Evolutionary conservation across 2,888 invertebrate genomes (phyloP).

Genomic region (Thelaira solivaga): DNA sequence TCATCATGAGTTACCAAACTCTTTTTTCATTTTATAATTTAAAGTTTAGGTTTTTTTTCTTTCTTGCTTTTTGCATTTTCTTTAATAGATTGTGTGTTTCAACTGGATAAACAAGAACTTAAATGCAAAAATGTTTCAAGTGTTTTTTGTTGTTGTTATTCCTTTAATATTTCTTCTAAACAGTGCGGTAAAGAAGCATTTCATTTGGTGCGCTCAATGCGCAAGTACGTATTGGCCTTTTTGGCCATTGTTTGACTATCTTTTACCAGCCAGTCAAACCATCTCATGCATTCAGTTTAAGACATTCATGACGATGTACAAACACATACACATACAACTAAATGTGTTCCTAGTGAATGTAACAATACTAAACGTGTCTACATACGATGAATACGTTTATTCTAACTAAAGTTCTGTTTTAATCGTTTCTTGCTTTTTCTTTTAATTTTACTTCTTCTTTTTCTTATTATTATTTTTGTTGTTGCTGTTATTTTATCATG

Average conservation of each 20-base stretch:
- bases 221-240: constrained; percentile 31
- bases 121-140: constrained; percentile 56
- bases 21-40: background rate
- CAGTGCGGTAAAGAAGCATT: constrained; percentile 10
- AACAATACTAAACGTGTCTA: background rate
- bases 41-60: background rate
- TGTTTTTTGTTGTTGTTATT: constrained; percentile 14
- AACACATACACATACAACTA: background rate
- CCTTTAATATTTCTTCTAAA: constrained; percentile 17
- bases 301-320: background rate
- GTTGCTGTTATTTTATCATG: background rate
- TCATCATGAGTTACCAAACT: constrained; percentile 1
- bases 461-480: constrained; percentile 1
- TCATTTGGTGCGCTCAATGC: constrained; percentile 22
- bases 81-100: background rate
- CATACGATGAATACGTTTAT: background rate
- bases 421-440: constrained; percentile 7
- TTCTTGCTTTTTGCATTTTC: background rate
- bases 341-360: background rate
- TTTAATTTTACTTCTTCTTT: constrained; percentile 5
- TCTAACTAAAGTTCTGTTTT: constrained; percentile 43
- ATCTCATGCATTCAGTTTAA: background rate
- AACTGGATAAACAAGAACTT: constrained; percentile 60
- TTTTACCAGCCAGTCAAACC: constrained; percentile 12
- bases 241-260: constrained; percentile 27